Percentiles rank a stretch among this genome's conserved stretches.
Evolutionary conservation across 2,888 invertebrate genomes (phyloP).

Genomic region (Metacarcinus magister): DNA sequence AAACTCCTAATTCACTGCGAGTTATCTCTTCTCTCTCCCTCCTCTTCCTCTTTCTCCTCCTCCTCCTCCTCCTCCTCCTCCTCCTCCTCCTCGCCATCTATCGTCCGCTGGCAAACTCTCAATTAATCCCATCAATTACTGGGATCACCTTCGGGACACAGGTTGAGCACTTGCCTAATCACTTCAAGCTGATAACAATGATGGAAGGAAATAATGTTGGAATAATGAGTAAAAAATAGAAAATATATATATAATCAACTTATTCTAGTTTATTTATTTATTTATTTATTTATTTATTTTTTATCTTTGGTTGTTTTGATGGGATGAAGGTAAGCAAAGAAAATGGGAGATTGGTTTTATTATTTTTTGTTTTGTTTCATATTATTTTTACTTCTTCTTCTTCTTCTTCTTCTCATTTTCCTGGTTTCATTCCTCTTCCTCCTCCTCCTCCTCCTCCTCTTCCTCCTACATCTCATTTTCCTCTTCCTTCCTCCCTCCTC

Average conservation of each 20-base stretch:
- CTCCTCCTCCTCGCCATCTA: background rate
- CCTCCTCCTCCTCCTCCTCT: background rate
- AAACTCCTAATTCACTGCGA: background rate
- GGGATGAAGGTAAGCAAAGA: background rate
- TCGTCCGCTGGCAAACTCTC: conserved; percentile 31
- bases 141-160: background rate
- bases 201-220: background rate
- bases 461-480: background rate
- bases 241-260: too few relatives aligned
- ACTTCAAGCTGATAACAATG: background rate
- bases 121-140: conserved; percentile 31
- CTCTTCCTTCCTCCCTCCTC: background rate
- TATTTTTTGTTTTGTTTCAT: background rate
- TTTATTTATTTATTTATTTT: background rate
- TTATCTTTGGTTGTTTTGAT: background rate
- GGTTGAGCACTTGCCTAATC: conserved; percentile 33
- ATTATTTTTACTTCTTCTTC: background rate
- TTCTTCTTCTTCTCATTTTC: background rate
- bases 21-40: background rate
- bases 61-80: background rate
- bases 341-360: background rate
- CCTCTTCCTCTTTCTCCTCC: background rate
- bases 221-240: too few relatives aligned
- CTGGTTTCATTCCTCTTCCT: background rate
- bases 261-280: background rate